A percentile compares a stretch with the other conserved stretches of the same genome.
Evolutionary conservation across 2,797 vertebrate genomes (phyloP).

Genomic region (Ficedula albicollis): DNA sequence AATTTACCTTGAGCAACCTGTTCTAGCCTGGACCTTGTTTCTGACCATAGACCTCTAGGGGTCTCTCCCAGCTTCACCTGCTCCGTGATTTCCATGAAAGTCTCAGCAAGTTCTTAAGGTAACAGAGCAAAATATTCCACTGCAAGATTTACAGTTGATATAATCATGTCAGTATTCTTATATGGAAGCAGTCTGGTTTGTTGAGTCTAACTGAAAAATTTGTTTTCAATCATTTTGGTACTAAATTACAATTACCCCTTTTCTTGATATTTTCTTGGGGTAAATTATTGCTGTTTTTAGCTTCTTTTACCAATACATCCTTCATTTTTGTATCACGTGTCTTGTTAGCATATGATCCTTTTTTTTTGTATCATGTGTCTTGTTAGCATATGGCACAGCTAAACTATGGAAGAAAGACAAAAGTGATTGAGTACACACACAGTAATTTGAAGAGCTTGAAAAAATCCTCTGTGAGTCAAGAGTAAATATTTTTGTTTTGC

Average conservation of each 20-base stretch:
- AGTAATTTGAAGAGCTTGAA: not conserved
- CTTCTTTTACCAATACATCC: not conserved
- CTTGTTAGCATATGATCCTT: not conserved
- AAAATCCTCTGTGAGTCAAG: not conserved
- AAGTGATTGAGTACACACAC: not conserved
- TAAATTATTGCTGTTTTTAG: not conserved
- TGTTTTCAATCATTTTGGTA: not conserved
- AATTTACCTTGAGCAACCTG: not conserved
- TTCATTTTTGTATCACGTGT: not conserved
- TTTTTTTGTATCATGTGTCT: not conserved
- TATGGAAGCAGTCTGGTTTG: not conserved
- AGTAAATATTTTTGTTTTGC: not conserved
- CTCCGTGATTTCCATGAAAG: not conserved
- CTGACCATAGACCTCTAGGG: not conserved
- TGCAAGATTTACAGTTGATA: not conserved
- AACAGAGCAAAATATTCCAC: not conserved
- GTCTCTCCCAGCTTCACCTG: not conserved
- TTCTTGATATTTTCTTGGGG: not conserved
- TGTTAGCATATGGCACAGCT: not conserved
- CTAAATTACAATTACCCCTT: not conserved
- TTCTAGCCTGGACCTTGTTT: not conserved
- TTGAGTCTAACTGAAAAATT: not conserved
- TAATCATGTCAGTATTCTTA: not conserved
- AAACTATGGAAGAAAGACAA: not conserved
- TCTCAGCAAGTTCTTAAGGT: not conserved